These are phyloP conservation scores for Eurosta solidaginis DNA, from an alignment of 1,140 invertebrate species.

Conservation along the genomic window DNA sequence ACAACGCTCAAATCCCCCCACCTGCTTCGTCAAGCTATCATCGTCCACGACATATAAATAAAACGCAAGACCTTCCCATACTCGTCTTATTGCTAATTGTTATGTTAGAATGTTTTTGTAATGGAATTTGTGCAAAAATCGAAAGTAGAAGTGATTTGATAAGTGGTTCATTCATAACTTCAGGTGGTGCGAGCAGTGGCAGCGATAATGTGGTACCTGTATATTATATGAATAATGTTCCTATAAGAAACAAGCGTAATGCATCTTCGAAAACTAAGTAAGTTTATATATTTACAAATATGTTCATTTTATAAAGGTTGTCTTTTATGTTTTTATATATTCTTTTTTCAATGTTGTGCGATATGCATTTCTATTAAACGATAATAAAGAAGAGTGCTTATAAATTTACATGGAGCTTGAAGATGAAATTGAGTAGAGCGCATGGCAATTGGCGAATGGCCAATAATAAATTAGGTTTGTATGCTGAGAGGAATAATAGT, in stretches of 20 bases:
- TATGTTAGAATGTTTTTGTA: neutral
- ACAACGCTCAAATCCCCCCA: neutral
- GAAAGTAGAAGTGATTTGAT: slow-evolving; percentile 9
- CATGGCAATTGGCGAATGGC: neutral
- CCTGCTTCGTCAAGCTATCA: neutral
- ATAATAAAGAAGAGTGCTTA: no score
- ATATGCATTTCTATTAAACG: neutral
- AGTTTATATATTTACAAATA: neutral
- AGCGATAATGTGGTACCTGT: neutral
- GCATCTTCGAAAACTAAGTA: neutral
- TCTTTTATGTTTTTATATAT: no score
- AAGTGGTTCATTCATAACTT: neutral
- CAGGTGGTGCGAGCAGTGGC: no score
- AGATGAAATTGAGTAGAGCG: neutral
- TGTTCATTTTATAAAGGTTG: neutral
- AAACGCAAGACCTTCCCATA: slow-evolving; percentile 6
- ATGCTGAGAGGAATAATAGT: neutral
- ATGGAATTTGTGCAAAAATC: neutral
- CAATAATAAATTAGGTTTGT: neutral
- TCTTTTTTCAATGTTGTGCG: no score
- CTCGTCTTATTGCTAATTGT: neutral
- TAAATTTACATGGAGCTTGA: no score
- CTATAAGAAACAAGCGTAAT: neutral
- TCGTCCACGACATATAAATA: no score
- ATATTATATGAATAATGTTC: slow-evolving; percentile 15